phyloP scores from a whole-genome alignment of 2,797 vertebrate species.

The Lacerta agilis region DNA sequence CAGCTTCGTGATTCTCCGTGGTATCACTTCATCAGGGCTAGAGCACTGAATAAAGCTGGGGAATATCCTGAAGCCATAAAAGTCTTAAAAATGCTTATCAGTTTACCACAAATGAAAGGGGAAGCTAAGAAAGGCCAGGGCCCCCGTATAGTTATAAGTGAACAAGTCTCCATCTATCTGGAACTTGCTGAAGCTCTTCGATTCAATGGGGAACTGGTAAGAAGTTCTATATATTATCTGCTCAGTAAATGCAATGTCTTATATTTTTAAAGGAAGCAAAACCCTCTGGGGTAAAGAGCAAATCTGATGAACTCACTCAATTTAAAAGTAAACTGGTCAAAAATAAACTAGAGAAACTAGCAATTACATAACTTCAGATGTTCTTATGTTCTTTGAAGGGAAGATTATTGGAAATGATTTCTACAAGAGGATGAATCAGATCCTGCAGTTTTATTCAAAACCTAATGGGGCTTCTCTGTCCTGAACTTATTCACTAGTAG shows the following conservation, averaged over 20 bases:
- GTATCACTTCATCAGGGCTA: slow-evolving; percentile 80
- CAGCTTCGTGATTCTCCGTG: slow-evolving; percentile 79
- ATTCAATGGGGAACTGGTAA: slow-evolving; percentile 81
- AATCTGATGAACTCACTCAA: background rate
- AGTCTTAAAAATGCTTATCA: slow-evolving; percentile 75
- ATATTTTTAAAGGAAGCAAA: background rate
- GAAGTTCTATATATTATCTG: background rate
- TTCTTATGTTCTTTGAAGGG: background rate
- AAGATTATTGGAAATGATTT: background rate
- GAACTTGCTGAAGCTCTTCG: slow-evolving; percentile 78
- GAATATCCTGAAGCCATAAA: slow-evolving; percentile 75
- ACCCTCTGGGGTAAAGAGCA: background rate
- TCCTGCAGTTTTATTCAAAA: background rate
- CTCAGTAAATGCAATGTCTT: background rate
- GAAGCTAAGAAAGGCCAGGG: slow-evolving; percentile 39
- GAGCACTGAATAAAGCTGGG: slow-evolving; percentile 74
- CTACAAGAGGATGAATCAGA: background rate
- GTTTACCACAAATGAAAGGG: slow-evolving; percentile 62
- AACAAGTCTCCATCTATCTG: slow-evolving; percentile 76
- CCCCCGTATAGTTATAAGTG: slow-evolving; percentile 54
- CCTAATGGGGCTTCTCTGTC: background rate
- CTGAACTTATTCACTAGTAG: too few relatives aligned
- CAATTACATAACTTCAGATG: background rate
- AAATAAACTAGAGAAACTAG: background rate
- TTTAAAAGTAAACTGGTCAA: slow-evolving; percentile 1